A percentile compares a stretch with the other conserved stretches of the same genome.
Evolutionary conservation across 2,888 invertebrate genomes (phyloP).

Genomic region (Disparrhopalites patrizii): DNA sequence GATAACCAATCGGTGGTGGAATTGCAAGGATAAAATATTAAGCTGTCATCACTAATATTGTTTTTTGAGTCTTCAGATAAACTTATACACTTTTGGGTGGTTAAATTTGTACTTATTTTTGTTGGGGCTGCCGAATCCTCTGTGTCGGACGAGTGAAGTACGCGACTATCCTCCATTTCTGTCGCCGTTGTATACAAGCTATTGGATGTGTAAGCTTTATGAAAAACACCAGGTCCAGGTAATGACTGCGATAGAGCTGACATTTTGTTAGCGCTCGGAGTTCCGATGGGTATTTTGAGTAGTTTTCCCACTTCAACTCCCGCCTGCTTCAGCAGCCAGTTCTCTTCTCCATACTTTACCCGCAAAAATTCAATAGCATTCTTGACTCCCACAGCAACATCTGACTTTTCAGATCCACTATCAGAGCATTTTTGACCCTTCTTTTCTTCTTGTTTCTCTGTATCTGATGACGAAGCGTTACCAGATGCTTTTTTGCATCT

Average conservation of each 20-base stretch:
- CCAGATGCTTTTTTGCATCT: not conserved
- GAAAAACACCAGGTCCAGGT: not conserved
- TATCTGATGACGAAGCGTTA: not conserved
- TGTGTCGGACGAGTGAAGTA: not conserved
- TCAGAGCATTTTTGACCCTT: not conserved
- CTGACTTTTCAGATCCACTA: constrained; percentile 28
- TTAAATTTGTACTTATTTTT: constrained; percentile 18
- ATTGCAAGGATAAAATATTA: constrained; percentile 32
- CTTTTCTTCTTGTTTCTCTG: not conserved
- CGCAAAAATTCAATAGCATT: constrained; percentile 39
- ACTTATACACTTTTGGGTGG: constrained; percentile 12
- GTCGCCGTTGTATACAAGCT: constrained; percentile 22
- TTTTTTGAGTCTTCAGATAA: not conserved
- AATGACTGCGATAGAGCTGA: not conserved
- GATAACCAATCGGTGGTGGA: not conserved
- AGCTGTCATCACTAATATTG: constrained; percentile 21
- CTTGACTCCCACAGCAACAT: constrained; percentile 29
- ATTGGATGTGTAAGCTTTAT: constrained; percentile 3
- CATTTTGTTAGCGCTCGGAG: constrained; percentile 1
- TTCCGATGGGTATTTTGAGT: constrained; percentile 37
- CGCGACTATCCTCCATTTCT: constrained; percentile 12
- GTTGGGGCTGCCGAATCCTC: no score
- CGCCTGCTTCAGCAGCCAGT: constrained; percentile 44
- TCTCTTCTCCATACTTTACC: constrained; percentile 45
- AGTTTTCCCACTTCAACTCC: constrained; percentile 43